These are phyloP conservation scores for Cebidichthys violaceus DNA, from an alignment of 2,113 vertebrate species.

Conservation along the genomic window DNA sequence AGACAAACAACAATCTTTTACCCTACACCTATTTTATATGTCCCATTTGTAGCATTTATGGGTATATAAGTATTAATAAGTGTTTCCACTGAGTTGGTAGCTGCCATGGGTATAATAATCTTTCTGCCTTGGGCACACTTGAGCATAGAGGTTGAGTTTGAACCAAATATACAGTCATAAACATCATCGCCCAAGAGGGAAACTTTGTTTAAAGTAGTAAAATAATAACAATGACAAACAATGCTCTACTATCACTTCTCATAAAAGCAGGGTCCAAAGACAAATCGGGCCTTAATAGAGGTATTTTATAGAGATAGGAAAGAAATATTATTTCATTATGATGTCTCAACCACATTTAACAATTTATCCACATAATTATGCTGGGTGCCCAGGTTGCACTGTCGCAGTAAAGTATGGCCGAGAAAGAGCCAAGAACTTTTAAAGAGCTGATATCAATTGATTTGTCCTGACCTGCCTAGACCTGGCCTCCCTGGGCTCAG, in stretches of 20 bases:
- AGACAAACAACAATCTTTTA: slow-evolving; percentile 19
- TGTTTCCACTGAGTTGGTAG: slow-evolving; percentile 60
- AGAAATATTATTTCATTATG: slow-evolving; percentile 72
- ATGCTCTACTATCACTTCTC: slow-evolving; percentile 53
- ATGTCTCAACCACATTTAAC: slow-evolving; percentile 60
- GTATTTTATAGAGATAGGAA: slow-evolving; percentile 65
- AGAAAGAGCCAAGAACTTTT: slow-evolving; percentile 71
- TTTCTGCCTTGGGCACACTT: slow-evolving; percentile 55
- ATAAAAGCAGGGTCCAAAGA: slow-evolving; percentile 57
- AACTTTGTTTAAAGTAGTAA: slow-evolving; percentile 51
- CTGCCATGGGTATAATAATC: slow-evolving; percentile 61
- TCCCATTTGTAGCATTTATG: slow-evolving; percentile 56
- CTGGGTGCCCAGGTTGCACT: slow-evolving; percentile 52
- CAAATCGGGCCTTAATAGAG: slow-evolving; percentile 69
- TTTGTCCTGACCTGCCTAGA: slow-evolving; percentile 75
- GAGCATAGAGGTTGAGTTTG: slow-evolving; percentile 39
- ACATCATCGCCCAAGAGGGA: slow-evolving; percentile 61
- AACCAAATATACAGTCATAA: slow-evolving; percentile 58
- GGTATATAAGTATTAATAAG: slow-evolving; percentile 55
- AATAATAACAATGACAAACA: slow-evolving; percentile 67
- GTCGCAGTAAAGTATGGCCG: slow-evolving; percentile 62
- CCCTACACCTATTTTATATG: slow-evolving; percentile 51
- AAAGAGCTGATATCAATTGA: slow-evolving; percentile 81
- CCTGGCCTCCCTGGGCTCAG: slow-evolving; percentile 63
- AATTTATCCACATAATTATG: slow-evolving; percentile 71